phyloP scores from a whole-genome alignment of 2,888 invertebrate genomes.

The Drosophila picticornis region DNA sequence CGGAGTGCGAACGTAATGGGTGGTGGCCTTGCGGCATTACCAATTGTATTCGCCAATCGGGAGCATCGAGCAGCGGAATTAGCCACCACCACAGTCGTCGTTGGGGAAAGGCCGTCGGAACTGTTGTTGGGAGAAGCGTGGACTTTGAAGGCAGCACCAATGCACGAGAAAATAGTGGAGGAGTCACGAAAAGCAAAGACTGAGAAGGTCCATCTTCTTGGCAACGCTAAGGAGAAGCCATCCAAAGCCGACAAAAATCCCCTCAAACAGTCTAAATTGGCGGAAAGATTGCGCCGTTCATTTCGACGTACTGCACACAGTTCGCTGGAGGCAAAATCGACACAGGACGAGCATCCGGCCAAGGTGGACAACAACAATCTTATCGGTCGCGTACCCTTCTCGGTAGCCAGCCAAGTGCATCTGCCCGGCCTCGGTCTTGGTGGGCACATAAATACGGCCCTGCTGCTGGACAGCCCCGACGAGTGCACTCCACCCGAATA shows the following conservation, averaged over 20 bases:
- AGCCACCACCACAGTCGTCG: constrained; percentile 12
- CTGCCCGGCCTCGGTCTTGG: constrained; percentile 63
- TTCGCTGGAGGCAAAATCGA: constrained; percentile 74
- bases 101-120: constrained; percentile 28
- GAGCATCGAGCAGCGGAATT: constrained; percentile 29
- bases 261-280: constrained; percentile 78
- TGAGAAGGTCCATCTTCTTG: constrained; percentile 67
- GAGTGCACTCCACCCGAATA: constrained; percentile 83
- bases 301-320: constrained; percentile 81
- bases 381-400: constrained; percentile 55
- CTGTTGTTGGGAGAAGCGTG: constrained; percentile 15
- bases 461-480: constrained; percentile 83
- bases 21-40: constrained; percentile 83
- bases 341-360: constrained; percentile 48
- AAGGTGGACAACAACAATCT: constrained; percentile 56
- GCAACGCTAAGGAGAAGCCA: constrained; percentile 71
- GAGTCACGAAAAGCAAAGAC: constrained; percentile 70
- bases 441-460: constrained; percentile 80
- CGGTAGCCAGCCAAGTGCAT: constrained; percentile 58
- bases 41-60: constrained; percentile 64
- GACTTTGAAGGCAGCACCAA: constrained; percentile 59
- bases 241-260: constrained; percentile 55
- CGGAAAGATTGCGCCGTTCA: constrained; percentile 80
- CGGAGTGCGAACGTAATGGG: constrained; percentile 82
- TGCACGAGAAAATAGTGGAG: constrained; percentile 82